phyloP scores from a whole-genome alignment of 1,140 invertebrate genomes.

The Belonocnema kinseyi region DNA sequence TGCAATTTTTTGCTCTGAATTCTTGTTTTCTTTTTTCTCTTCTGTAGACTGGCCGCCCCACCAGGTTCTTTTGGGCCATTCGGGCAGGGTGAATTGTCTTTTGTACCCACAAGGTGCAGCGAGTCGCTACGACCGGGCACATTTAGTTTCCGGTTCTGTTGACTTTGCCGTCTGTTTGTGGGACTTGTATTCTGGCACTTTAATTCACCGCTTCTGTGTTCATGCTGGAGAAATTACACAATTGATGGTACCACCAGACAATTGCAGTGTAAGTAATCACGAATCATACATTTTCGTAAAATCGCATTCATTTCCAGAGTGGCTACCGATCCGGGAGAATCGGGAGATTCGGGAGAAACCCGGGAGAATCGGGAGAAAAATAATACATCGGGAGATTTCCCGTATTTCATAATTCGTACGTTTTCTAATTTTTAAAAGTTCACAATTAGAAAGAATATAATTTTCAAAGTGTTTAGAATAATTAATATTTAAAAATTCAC shows the following conservation, averaged over 20 bases:
- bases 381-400: no score
- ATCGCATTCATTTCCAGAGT: no score
- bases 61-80: conserved; percentile 93
- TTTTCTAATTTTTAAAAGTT: no score
- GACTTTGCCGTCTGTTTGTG: conserved; percentile 99
- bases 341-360: no score
- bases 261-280: conserved; percentile 86
- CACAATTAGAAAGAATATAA: no score
- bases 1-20: no score
- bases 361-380: no score
- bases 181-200: conserved; percentile 93
- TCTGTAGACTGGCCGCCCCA: conserved; percentile 90
- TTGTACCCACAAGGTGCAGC: conserved; percentile 96
- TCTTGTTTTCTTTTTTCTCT: conserved; percentile 26
- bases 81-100: conserved; percentile 95
- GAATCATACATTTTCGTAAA: no score
- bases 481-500: no score
- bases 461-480: no score
- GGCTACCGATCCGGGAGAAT: no score
- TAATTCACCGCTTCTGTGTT: conserved; percentile 96
- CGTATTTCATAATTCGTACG: no score
- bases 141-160: conserved; percentile 95
- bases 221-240: conserved; percentile 96
- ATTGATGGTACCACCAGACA: conserved; percentile 92
- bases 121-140: conserved; percentile 92